Evolutionary conservation across 1,140 invertebrate genomes (phyloP).

Genomic region (Penaeus vannamei): DNA sequence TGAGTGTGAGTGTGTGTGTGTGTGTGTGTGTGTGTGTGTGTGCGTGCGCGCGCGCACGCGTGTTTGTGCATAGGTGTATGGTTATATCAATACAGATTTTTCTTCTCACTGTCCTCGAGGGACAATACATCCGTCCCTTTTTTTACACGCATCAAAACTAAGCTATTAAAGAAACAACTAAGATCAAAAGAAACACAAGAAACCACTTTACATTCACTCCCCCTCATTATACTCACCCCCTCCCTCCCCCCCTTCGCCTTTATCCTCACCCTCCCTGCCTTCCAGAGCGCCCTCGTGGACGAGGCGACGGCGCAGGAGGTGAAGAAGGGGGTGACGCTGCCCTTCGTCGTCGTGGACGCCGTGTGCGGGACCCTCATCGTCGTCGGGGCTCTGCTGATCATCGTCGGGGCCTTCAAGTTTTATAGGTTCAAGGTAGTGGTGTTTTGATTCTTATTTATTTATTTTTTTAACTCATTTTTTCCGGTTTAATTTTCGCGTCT

Average conservation of each 20-base stretch:
- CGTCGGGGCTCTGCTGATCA: constrained; percentile 8
- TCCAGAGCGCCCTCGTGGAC: constrained; percentile 40
- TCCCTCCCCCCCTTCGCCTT: background rate
- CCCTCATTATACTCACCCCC: background rate
- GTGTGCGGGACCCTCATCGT: constrained; percentile 37
- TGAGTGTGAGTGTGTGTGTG: no score
- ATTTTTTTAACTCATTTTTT: background rate
- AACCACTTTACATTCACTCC: background rate
- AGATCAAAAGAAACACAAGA: background rate
- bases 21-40: no score
- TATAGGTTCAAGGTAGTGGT: constrained; percentile 19
- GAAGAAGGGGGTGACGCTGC: background rate
- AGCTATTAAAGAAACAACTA: no score
- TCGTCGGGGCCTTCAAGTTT: constrained; percentile 19
- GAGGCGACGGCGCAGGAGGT: background rate
- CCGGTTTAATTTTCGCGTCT: background rate
- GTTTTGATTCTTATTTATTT: background rate
- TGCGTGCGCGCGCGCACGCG: no score
- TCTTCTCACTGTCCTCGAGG: no score
- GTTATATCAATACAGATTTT: no score
- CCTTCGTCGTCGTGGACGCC: constrained; percentile 43
- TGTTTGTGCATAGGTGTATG: no score
- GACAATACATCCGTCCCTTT: no score
- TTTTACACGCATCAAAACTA: no score
- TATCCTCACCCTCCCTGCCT: background rate